Base-by-base conservation (phyloP, 1,140 invertebrate species). In the Pseudomyrmex gracilis region DNA sequence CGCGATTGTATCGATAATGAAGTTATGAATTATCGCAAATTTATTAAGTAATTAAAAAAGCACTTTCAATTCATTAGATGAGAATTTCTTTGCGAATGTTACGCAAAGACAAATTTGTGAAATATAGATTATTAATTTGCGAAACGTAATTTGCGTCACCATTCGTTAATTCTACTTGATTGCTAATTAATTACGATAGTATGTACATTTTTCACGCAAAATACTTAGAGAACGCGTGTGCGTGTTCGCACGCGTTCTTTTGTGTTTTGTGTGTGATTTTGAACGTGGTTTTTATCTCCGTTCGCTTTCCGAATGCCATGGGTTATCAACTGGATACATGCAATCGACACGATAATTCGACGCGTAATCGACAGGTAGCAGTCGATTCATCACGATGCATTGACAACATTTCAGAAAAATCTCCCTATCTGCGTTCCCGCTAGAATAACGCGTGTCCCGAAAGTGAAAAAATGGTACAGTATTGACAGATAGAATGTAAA, bases 271-370 rank as follows among this genome's bases (percentile, higher is more conserved):
- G 34, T 34, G 34, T 7, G 34, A 34, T 34, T 34, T 34, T 34
- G 7, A 34, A 34, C 0, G 4, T 34, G 34, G 5, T 34, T 34
- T 34, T 34, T 34, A 34, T 34, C 34, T 34, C 3, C 49, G 49
- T 51, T 12, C 20, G 22, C 22, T 9, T 13, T 55, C 17, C 10
- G 49, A 22, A 55, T 67, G 2, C 45, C 45, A 15, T 45, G 55
- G 13, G 34, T 77, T 77, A 77, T 77, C 34, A 55, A 51, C 5
- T 22, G 51, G 24, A 43, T 68, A 34, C 34, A 22, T 68, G 74
- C 49, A 77, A 68, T 63, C 34, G 74, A 68, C 49, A 68, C 51
- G 49, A 77, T 77, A 77, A 77, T 68, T 77, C 74, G 74, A 77
- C 49, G 43, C 45, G 63, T 68, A 77, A 77, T 77, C 63, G 74